A percentile compares a stretch with the other conserved stretches of the same genome.
Evolutionary conservation across 2,113 vertebrate genomes (phyloP).

Genomic region (Psettodes erumei): DNA sequence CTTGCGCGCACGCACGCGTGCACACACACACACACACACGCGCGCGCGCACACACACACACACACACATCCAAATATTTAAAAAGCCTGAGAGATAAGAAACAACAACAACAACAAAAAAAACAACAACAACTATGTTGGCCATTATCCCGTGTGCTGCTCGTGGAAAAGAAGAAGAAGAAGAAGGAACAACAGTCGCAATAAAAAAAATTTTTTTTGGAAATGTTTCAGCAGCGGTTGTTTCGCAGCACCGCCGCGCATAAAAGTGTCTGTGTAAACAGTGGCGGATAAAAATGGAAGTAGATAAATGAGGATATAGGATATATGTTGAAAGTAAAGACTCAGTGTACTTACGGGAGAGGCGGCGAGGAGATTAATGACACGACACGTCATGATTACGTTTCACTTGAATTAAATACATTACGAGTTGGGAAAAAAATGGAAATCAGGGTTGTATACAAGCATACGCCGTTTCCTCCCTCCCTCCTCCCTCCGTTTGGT

Average conservation of each 20-base stretch:
- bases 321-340: conserved; percentile 84
- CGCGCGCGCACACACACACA: conserved; percentile 44
- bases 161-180: neutral
- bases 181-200: conserved; percentile 66
- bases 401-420: conserved; percentile 90
- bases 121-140: conserved; percentile 55
- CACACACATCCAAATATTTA: conserved; percentile 27
- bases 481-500: conserved; percentile 81
- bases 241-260: conserved; percentile 48
- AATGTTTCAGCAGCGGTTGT: conserved; percentile 58
- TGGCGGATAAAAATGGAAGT: conserved; percentile 44
- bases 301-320: conserved; percentile 71
- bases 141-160: conserved; percentile 68
- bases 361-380: conserved; percentile 89
- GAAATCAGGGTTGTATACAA: conserved; percentile 87
- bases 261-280: conserved; percentile 74
- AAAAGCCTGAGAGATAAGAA: conserved; percentile 18
- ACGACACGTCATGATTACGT: conserved; percentile 90
- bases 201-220: conserved; percentile 53
- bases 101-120: conserved; percentile 32
- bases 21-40: conserved; percentile 24
- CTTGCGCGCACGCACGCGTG: conserved; percentile 4
- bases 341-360: conserved; percentile 88
- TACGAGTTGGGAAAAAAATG: conserved; percentile 88
- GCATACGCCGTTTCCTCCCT: conserved; percentile 85